Percentiles rank a stretch among this genome's conserved stretches.
Conservation (phyloP, 2,797 vertebrate genomes). For the Falco naumanni region DNA sequence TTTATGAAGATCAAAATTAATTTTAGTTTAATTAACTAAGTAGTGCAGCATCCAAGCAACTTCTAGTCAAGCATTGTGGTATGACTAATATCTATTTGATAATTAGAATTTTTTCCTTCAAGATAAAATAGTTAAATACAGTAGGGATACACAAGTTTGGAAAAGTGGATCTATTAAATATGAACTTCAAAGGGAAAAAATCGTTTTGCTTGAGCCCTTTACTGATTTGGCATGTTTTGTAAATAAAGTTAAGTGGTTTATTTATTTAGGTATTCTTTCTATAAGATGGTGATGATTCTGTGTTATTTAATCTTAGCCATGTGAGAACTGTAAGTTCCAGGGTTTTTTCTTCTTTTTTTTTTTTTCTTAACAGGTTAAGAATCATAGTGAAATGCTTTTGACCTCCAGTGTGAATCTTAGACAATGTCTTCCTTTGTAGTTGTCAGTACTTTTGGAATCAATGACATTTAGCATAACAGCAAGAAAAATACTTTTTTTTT, state of each 20-base stretch:
- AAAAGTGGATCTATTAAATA: not conserved
- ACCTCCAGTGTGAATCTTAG: not conserved
- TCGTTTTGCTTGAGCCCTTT: not conserved
- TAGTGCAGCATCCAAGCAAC: not conserved
- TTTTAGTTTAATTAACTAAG: not conserved
- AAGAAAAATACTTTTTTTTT: not conserved
- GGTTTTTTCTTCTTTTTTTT: not conserved
- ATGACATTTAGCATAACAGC: accelerated
- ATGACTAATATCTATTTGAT: not conserved
- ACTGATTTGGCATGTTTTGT: not conserved
- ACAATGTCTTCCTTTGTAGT: not conserved
- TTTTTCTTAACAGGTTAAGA: not conserved
- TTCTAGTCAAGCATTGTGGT: not conserved
- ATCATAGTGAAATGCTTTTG: not conserved
- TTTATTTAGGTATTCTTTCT: constrained; percentile 19
- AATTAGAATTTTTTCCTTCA: not conserved
- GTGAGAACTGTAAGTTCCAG: not conserved
- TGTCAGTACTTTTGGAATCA: not conserved
- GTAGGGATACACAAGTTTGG: not conserved
- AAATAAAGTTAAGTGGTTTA: not conserved
- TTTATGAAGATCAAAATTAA: not conserved
- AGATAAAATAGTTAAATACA: not conserved
- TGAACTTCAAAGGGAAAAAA: not conserved
- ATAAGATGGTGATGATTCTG: not conserved
- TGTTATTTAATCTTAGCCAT: not conserved